Evolutionary conservation across 2,888 invertebrate species (phyloP).

Genomic region (Drosophila histrio): DNA sequence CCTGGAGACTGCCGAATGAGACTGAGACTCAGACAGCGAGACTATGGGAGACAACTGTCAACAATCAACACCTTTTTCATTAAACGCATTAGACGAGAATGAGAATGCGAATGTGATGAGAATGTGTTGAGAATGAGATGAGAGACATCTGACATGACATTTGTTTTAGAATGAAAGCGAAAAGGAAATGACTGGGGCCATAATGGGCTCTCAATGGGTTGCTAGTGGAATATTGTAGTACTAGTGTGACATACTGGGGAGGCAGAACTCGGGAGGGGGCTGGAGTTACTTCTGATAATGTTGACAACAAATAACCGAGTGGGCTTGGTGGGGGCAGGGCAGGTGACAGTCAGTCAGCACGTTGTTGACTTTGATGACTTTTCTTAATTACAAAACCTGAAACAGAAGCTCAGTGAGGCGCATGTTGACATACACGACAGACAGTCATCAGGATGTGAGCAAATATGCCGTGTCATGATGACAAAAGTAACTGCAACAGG

Average conservation of each 20-base stretch:
- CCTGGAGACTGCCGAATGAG: slow-evolving; percentile 26
- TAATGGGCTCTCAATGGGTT: slow-evolving; percentile 50
- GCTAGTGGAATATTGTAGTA: slow-evolving; percentile 40
- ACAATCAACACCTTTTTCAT: slow-evolving; percentile 80
- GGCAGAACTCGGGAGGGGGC: background rate
- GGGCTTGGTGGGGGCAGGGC: background rate
- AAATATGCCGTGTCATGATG: slow-evolving; percentile 66
- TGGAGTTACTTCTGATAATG: slow-evolving; percentile 43
- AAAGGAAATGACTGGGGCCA: slow-evolving; percentile 68
- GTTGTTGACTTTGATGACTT: slow-evolving; percentile 79
- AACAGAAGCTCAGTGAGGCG: slow-evolving; percentile 60
- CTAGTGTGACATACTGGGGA: slow-evolving; percentile 37
- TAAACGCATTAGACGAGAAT: slow-evolving; percentile 72
- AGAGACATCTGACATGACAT: slow-evolving; percentile 61
- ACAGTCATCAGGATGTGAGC: slow-evolving; percentile 47
- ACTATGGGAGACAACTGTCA: slow-evolving; percentile 60
- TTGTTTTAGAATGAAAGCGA: slow-evolving; percentile 75
- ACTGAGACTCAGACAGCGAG: background rate
- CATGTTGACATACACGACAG: slow-evolving; percentile 35
- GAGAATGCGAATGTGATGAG: slow-evolving; percentile 16
- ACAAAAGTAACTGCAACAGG: slow-evolving; percentile 44
- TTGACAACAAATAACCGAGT: slow-evolving; percentile 58
- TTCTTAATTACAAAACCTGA: slow-evolving; percentile 77
- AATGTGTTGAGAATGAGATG: slow-evolving; percentile 16
- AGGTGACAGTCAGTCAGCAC: slow-evolving; percentile 47